Base-by-base conservation (phyloP, 2,797 vertebrate species). In the Cossypha polioptera region DNA sequence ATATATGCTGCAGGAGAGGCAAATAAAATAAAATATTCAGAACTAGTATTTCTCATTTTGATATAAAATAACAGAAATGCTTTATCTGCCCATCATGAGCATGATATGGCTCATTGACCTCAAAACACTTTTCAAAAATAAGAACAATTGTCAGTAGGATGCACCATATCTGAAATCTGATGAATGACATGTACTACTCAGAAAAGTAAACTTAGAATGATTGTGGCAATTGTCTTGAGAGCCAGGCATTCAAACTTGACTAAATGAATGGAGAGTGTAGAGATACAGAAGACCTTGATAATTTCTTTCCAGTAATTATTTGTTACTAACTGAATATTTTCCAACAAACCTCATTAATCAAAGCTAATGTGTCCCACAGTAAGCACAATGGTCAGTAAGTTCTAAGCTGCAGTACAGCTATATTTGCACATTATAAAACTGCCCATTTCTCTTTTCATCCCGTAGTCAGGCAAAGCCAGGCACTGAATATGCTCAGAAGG, bases 91-190 rank as follows among this genome's bases (percentile, higher is more conserved):
- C 35, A 73, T 85, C 61, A 76, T 66, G 45, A 86, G 48, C 21
- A 65, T 0, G 4, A 45, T 47, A 84, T 5, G 10, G 68, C 40
- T 92, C 45, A 87, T 25, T 80, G 55, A 76, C 15, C 48, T 87
- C 58, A 84, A 88, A 94, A 86, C 68, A 88, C 4, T 67, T 93
- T 62, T 91, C 33, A 84, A 81, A 92, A 76, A 29, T 59, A 59
- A 76, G 76, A 90, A 57, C 28, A 92, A 68, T 33, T 90, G 33
- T 7, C 55, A 87, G 21, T 51, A 57, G 43, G 21, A 68, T 7
- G 0, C 12, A 89, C 18, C 12, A 16, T 69, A 51, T 61, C 25
- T 84, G 51, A 78, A 83, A 95, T 89, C 51, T 77, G 57, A 81
- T 68, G 25, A 92, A 88, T 42, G 58, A 48, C 8, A 40, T 18